Conservation (phyloP, 2,113 vertebrate genomes). For the Paramisgurnus dabryanus region DNA sequence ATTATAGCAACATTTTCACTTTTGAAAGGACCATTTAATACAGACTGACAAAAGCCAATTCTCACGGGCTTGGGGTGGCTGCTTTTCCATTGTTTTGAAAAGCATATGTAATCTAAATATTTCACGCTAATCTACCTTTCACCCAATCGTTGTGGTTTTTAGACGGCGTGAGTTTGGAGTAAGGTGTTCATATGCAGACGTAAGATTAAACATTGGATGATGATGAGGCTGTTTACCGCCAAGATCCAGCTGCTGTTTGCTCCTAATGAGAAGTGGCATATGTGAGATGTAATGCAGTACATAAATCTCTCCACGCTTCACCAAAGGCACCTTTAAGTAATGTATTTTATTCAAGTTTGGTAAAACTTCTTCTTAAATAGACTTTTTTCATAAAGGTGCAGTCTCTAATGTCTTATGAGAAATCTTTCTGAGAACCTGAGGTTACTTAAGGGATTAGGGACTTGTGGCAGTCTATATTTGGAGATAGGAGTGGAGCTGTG, state of each 20-base stretch:
- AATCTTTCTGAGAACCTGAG: not conserved
- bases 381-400: not conserved
- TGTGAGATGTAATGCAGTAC: conserved; percentile 51
- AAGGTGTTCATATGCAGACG: conserved; percentile 42
- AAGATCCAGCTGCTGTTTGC: conserved; percentile 52
- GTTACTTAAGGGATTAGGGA: not conserved
- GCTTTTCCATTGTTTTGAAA: conserved; percentile 1
- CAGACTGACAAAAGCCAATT: not conserved
- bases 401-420: not conserved
- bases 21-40: not conserved
- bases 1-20: not conserved
- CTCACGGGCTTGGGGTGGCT: not conserved
- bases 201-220: conserved; percentile 50
- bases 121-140: conserved; percentile 2
- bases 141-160: conserved; percentile 14
- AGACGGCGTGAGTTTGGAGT: conserved; percentile 27
- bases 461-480: not conserved
- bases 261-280: conserved; percentile 58
- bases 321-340: conserved; percentile 56
- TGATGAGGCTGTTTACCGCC: conserved; percentile 57
- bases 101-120: not conserved
- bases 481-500: not conserved
- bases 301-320: conserved; percentile 56
- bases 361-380: conserved; percentile 24
- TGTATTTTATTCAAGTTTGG: conserved; percentile 51